phyloP scores from a whole-genome alignment of 2,113 vertebrate genomes.

The Bucco capensis region DNA sequence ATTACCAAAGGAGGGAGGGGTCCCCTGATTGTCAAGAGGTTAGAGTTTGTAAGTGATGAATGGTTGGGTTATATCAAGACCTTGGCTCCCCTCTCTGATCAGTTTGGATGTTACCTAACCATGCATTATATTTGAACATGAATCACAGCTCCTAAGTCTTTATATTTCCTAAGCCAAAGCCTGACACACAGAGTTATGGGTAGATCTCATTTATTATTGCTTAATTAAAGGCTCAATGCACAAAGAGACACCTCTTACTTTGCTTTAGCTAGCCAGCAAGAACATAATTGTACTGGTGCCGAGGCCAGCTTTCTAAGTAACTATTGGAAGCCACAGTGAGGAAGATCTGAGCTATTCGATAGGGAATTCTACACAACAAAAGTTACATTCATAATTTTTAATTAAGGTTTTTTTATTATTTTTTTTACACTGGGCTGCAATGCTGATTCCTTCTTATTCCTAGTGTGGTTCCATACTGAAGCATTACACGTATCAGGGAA shows the following conservation, averaged over 20 bases:
- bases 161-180: slow-evolving; percentile 40
- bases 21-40: slow-evolving; percentile 40
- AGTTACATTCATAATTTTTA: slow-evolving; percentile 67
- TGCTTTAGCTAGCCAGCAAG: slow-evolving; percentile 44
- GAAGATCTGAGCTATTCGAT: slow-evolving; percentile 44
- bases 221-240: slow-evolving; percentile 68
- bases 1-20: slow-evolving; percentile 50
- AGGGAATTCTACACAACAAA: slow-evolving; percentile 63
- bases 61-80: slow-evolving; percentile 15
- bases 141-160: slow-evolving; percentile 43
- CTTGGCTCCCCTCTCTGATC: slow-evolving; percentile 58
- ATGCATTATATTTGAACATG: slow-evolving; percentile 66
- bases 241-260: slow-evolving; percentile 51
- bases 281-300: slow-evolving; percentile 56
- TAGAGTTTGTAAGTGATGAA: slow-evolving; percentile 52
- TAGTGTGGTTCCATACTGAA: neutral
- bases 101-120: slow-evolving; percentile 61
- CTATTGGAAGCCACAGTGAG: slow-evolving; percentile 51
- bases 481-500: neutral
- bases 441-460: neutral
- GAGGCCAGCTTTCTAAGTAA: slow-evolving; percentile 57
- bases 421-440: neutral
- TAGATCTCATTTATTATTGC: slow-evolving; percentile 67
- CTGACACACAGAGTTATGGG: slow-evolving; percentile 43
- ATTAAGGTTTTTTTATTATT: slow-evolving; percentile 44